Evolutionary conservation across 2,113 vertebrate species (phyloP).

Genomic region (Odocoileus virginianus): DNA sequence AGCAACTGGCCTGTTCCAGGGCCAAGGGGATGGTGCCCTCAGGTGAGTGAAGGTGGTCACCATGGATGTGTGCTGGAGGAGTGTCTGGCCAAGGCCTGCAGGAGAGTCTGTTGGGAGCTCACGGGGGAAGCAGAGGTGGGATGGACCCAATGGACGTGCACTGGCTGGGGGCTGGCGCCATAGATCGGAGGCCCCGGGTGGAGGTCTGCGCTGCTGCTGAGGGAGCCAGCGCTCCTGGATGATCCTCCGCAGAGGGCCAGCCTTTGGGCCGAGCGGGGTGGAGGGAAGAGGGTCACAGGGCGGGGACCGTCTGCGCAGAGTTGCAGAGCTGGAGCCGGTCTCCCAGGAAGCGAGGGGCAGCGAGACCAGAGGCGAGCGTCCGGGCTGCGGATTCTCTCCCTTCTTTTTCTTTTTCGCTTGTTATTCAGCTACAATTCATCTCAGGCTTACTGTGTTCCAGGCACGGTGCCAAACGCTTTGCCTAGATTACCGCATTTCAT

Average conservation of each 20-base stretch:
- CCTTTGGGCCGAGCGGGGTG: background rate
- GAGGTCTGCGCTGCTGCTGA: background rate
- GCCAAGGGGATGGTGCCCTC: background rate
- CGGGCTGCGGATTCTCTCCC: background rate
- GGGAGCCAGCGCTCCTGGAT: background rate
- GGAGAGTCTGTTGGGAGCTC: background rate
- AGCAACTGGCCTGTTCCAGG: background rate
- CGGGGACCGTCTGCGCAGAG: background rate
- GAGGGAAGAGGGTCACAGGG: background rate
- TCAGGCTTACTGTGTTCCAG: background rate
- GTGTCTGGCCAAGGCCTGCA: background rate
- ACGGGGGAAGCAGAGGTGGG: background rate
- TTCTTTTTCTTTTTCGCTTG: background rate
- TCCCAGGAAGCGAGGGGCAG: background rate
- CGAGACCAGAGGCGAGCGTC: background rate
- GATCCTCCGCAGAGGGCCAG: background rate
- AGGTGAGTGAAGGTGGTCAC: background rate
- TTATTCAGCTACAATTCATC: background rate
- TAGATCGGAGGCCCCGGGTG: background rate
- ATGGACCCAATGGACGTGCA: background rate
- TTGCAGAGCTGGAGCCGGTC: background rate
- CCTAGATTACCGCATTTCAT: slow-evolving; percentile 16
- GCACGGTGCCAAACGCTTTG: background rate
- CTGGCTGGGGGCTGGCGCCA: fast-evolving
- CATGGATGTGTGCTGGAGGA: background rate